Conservation (phyloP, 2,888 invertebrate genomes). For the Dolomedes plantarius region DNA sequence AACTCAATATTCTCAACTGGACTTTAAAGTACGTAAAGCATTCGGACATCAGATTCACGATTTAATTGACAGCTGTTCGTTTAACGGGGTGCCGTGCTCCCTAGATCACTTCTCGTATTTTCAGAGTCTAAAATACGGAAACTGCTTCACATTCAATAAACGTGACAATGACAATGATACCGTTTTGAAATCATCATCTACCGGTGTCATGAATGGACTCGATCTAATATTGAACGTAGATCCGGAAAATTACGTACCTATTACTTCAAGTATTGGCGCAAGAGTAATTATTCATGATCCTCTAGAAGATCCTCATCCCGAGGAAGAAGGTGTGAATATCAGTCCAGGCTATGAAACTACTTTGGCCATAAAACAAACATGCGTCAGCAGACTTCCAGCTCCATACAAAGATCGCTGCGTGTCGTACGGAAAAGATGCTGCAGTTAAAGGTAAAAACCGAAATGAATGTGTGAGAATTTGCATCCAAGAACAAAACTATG, state of each 20-base stretch:
- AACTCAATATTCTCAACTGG: not conserved
- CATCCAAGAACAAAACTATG: slow-evolving; percentile 22
- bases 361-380: slow-evolving; percentile 2
- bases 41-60: not conserved
- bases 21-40: not conserved
- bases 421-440: slow-evolving; percentile 14
- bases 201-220: not conserved
- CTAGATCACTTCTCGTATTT: not conserved
- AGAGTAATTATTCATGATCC: slow-evolving; percentile 71
- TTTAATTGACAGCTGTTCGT: slow-evolving; percentile 25
- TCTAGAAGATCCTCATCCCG: slow-evolving; percentile 39
- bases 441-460: not conserved
- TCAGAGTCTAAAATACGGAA: slow-evolving; percentile 32
- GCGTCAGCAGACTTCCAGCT: slow-evolving; percentile 45
- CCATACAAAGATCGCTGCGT: slow-evolving; percentile 72
- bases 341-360: slow-evolving; percentile 44
- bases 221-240: slow-evolving; percentile 68
- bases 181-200: not conserved
- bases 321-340: slow-evolving; percentile 31
- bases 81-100: slow-evolving; percentile 12
- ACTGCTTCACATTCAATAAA: slow-evolving; percentile 46
- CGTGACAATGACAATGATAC: no score
- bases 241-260: slow-evolving; percentile 57
- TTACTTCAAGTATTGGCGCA: slow-evolving; percentile 67
- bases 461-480: slow-evolving; percentile 17